A percentile compares a stretch with the other conserved stretches of the same genome.
phyloP scores from a whole-genome alignment of 2,888 invertebrate species.

The Sinhomidia bicolor region DNA sequence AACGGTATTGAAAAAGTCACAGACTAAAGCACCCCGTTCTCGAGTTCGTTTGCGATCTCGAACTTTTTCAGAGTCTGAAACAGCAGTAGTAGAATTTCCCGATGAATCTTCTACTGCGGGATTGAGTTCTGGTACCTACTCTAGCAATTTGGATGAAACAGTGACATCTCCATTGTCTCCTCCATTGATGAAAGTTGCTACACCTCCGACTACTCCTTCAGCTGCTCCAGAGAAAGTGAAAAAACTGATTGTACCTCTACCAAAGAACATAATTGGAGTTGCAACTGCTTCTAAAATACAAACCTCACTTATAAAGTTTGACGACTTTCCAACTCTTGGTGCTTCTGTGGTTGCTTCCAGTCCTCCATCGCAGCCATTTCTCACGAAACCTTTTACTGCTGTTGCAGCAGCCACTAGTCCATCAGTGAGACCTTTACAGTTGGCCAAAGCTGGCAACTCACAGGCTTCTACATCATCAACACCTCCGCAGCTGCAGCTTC shows the following conservation, averaged over 20 bases:
- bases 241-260: conserved; percentile 49
- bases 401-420: not conserved
- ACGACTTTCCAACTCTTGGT: conserved; percentile 71
- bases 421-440: not conserved
- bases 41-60: conserved; percentile 68
- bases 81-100: not conserved
- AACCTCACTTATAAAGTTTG: conserved; percentile 16
- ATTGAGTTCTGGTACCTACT: conserved; percentile 8
- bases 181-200: not conserved
- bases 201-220: conserved; percentile 20
- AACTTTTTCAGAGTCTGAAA: conserved; percentile 67
- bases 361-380: not conserved
- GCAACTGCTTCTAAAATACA: not conserved
- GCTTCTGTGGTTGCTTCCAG: not conserved
- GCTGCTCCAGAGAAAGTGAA: not conserved
- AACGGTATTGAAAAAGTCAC: conserved; percentile 50
- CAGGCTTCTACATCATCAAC: not conserved
- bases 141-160: conserved; percentile 15
- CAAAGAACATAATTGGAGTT: conserved; percentile 25
- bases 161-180: not conserved
- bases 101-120: not conserved
- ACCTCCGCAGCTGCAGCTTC: not conserved
- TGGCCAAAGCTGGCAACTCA: not conserved
- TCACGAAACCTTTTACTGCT: not conserved
- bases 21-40: conserved; percentile 10